Evolutionary conservation across 2,888 invertebrate species (phyloP).

Genomic region (Rhodophaea formosa): DNA sequence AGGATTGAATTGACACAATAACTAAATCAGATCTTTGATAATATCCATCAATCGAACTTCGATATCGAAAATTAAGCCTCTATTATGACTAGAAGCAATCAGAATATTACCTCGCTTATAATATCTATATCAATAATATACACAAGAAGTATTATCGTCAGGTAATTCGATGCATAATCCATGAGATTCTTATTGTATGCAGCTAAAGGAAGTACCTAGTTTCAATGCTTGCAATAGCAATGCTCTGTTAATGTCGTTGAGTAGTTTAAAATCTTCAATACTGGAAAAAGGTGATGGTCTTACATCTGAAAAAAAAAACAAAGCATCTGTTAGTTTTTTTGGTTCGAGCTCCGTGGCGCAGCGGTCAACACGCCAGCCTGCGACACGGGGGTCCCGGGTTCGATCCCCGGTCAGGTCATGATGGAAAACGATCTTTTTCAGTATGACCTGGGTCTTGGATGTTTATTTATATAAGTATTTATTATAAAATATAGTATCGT

Average conservation of each 20-base stretch:
- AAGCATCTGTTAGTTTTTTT: too few species aligned
- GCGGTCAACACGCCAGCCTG: too few species aligned
- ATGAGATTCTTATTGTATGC: constrained; percentile 4
- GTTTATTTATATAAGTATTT: too few species aligned
- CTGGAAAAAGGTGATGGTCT: constrained; percentile 26
- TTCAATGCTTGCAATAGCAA: constrained; percentile 44
- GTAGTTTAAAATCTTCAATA: constrained; percentile 33
- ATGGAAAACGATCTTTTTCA: too few species aligned
- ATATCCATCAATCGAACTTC: too few species aligned
- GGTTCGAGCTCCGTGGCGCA: too few species aligned
- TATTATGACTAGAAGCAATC: not conserved
- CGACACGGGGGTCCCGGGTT: too few species aligned
- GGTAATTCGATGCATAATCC: constrained; percentile 9
- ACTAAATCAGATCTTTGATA: too few species aligned
- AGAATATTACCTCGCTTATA: not conserved
- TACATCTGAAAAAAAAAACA: constrained; percentile 37
- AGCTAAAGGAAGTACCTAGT: constrained; percentile 8
- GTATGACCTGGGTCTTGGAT: too few species aligned
- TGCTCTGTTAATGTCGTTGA: constrained; percentile 38
- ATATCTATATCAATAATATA: not conserved
- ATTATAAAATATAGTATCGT: too few species aligned
- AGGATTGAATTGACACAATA: too few species aligned
- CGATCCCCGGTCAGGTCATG: too few species aligned
- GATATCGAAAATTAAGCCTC: not conserved
- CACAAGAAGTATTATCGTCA: not conserved